Conservation (phyloP, 1,140 invertebrate species). For the Solen grandis region DNA sequence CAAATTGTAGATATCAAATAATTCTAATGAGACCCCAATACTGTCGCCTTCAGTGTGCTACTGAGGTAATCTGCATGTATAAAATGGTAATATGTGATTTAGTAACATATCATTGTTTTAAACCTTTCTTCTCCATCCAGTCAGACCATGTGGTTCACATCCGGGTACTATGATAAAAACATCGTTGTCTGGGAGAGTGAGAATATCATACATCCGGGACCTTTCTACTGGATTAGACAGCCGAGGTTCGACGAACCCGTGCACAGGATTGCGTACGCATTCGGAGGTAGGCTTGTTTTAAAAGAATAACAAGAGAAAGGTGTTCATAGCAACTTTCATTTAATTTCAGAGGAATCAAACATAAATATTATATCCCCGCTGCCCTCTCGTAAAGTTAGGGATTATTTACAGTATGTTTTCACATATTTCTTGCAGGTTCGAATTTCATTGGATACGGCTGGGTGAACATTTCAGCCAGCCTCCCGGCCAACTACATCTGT, state of each 20-base stretch:
- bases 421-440: constrained; percentile 28
- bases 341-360: too few species aligned
- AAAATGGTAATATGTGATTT: background rate
- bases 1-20: too few species aligned
- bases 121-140: background rate
- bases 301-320: too few species aligned
- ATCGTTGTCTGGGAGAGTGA: constrained; percentile 9
- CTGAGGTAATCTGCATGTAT: too few species aligned
- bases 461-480: constrained; percentile 27
- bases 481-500: constrained; percentile 59
- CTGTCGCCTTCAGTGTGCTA: too few species aligned
- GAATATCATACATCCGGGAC: background rate
- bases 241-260: background rate
- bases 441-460: constrained; percentile 52
- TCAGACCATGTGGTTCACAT: constrained; percentile 14
- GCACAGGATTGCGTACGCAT: constrained; percentile 26
- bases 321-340: background rate
- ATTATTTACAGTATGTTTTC: background rate
- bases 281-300: constrained; percentile 23
- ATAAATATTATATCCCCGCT: background rate
- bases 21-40: too few species aligned
- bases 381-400: background rate
- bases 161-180: background rate
- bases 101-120: background rate
- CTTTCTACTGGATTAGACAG: background rate